Percentiles rank a stretch among this genome's conserved stretches.
Conservation (phyloP, 2,888 invertebrate species). For the Eledona agricola region DNA sequence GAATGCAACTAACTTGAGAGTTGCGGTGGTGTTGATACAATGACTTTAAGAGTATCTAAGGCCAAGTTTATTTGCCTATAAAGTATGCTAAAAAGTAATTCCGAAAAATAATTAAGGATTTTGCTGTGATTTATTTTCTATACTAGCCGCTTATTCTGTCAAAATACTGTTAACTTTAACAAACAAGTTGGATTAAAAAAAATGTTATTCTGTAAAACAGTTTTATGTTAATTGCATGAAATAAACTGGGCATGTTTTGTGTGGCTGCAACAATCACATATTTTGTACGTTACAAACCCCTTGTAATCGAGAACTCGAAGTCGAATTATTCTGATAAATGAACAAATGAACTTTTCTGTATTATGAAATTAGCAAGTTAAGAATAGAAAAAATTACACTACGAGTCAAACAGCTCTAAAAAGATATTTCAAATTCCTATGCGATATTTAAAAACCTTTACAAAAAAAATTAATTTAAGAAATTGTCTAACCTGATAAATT, state of each 20-base stretch:
- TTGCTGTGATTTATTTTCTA: constrained; percentile 24
- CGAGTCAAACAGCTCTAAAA: constrained; percentile 23
- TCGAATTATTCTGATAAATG: no score
- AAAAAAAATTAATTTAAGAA: constrained; percentile 20
- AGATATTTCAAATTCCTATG: constrained; percentile 25
- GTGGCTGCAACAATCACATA: no score
- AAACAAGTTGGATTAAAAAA: constrained; percentile 21
- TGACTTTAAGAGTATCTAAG: constrained; percentile 9
- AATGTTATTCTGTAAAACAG: constrained; percentile 15
- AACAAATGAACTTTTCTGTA: constrained; percentile 22
- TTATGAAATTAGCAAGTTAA: constrained; percentile 24
- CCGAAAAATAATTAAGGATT: constrained; percentile 21
- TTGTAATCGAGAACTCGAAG: no score
- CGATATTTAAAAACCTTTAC: constrained; percentile 22
- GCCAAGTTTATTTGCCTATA: constrained; percentile 8
- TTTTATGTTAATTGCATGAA: not conserved
- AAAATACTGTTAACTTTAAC: constrained; percentile 25
- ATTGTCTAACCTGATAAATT: constrained; percentile 18
- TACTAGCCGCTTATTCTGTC: constrained; percentile 19
- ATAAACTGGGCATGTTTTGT: not conserved
- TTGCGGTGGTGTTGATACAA: constrained; percentile 6
- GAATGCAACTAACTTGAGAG: constrained; percentile 9
- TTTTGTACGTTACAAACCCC: no score
- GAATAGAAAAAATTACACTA: constrained; percentile 25
- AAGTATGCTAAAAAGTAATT: constrained; percentile 21